A percentile compares a stretch with the other conserved stretches of the same genome.
Conservation (phyloP, 2,113 vertebrate genomes). For the Chlorodrepanis virens region DNA sequence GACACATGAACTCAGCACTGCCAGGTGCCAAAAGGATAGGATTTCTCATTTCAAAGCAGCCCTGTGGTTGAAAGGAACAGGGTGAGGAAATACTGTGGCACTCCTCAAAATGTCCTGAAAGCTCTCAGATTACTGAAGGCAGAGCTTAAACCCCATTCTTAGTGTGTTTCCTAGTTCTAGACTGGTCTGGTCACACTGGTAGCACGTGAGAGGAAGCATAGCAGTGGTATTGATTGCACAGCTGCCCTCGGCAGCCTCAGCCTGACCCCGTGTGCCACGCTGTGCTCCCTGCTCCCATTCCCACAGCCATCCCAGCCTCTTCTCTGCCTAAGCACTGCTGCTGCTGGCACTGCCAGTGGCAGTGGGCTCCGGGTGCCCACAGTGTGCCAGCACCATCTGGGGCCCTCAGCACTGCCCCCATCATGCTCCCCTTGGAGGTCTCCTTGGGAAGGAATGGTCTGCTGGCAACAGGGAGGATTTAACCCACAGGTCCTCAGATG, state of each 20-base stretch:
- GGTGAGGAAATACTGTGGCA: neutral
- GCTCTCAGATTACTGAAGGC: neutral
- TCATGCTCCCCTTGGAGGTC: neutral
- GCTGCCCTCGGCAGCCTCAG: neutral
- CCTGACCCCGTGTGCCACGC: accelerated
- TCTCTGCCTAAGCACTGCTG: neutral
- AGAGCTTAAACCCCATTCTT: neutral
- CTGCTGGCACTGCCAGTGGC: neutral
- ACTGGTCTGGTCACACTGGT: neutral
- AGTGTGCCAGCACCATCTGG: neutral
- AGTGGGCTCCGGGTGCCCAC: neutral
- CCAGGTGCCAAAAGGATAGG: neutral
- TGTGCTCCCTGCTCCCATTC: accelerated
- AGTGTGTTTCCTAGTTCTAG: neutral
- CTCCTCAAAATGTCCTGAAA: neutral
- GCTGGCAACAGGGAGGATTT: neutral
- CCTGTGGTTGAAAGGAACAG: neutral
- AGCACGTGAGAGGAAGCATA: neutral
- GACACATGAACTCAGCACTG: neutral
- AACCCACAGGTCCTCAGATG: neutral
- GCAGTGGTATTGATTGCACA: neutral
- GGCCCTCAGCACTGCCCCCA: neutral
- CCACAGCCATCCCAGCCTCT: neutral
- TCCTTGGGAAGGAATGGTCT: neutral
- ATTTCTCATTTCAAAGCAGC: neutral